Conservation (phyloP, 2,888 invertebrate species). For the Ichneumoninae sp. region DNA sequence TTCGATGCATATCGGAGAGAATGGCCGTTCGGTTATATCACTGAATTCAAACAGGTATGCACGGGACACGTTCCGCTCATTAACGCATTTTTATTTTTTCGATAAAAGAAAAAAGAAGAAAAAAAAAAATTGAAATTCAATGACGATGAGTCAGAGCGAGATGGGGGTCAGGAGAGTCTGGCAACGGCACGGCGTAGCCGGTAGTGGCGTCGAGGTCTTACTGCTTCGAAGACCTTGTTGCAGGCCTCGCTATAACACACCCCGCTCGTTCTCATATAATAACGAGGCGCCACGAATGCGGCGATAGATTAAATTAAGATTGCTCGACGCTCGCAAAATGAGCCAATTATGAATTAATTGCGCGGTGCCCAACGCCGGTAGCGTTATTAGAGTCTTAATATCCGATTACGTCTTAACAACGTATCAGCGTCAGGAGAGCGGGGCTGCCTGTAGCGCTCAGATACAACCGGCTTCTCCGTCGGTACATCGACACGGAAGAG, state of each 20-base stretch:
- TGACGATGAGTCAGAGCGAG: conserved; percentile 55
- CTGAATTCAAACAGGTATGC: conserved; percentile 16
- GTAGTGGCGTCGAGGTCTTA: conserved; percentile 68
- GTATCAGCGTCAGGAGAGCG: conserved; percentile 67
- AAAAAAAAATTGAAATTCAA: conserved; percentile 49
- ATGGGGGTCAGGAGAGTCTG: conserved; percentile 57
- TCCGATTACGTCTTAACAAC: conserved; percentile 83
- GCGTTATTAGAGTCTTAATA: conserved; percentile 81
- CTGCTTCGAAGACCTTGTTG: conserved; percentile 61
- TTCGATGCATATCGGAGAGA: conserved; percentile 53
- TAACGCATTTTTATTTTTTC: conserved; percentile 16
- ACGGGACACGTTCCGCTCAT: conserved; percentile 41
- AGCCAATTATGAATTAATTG: conserved; percentile 84
- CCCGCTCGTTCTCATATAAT: conserved; percentile 63
- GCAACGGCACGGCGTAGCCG: conserved; percentile 61
- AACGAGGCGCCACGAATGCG: conserved; percentile 80
- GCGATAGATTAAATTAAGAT: conserved; percentile 84
- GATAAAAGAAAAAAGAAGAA: conserved; percentile 57
- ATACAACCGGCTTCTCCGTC: conserved; percentile 66
- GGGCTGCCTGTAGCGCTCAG: conserved; percentile 29
- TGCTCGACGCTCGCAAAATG: conserved; percentile 80
- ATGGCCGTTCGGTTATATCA: conserved; percentile 45
- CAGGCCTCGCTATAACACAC: conserved; percentile 63
- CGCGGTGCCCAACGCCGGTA: conserved; percentile 74
- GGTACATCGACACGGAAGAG: not conserved